Conservation (phyloP, 2,797 vertebrate genomes). For the Nyctalus aviator region DNA sequence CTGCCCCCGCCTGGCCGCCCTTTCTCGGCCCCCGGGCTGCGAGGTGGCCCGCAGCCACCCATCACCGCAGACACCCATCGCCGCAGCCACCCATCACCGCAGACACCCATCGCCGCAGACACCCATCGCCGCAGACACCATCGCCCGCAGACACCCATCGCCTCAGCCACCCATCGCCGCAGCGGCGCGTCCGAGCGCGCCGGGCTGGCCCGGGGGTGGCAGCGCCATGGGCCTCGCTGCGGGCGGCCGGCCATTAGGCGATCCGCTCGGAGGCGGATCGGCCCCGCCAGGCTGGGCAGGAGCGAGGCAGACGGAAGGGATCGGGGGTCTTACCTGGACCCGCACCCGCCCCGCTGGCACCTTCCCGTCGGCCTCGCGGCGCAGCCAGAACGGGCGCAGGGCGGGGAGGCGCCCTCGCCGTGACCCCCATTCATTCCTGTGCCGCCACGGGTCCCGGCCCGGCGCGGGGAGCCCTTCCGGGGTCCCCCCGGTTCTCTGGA, state of each 20-base stretch:
- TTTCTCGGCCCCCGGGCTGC: neutral
- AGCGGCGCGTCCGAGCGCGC: neutral
- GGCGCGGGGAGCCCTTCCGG: neutral
- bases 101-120: neutral
- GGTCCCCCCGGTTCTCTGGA: neutral
- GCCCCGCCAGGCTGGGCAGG: no score
- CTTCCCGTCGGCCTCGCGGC: neutral
- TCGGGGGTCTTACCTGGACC: neutral
- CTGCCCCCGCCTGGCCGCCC: neutral
- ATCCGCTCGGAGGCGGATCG: no score
- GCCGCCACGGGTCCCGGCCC: neutral
- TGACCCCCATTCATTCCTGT: neutral
- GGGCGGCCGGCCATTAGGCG: constrained; percentile 25
- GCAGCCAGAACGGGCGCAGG: neutral
- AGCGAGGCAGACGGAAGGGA: neutral
- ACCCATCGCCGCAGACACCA: no score
- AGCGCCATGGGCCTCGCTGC: neutral
- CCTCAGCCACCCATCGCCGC: neutral
- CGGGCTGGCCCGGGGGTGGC: neutral
- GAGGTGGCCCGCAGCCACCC: no score
- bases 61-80: neutral
- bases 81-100: no score
- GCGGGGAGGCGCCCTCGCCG: neutral
- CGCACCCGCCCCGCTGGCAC: neutral
- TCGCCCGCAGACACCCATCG: no score